A percentile compares a stretch with the other conserved stretches of the same genome.
Evolutionary conservation across 2,797 vertebrate genomes (phyloP).

Genomic region (Tenualosa thibaudeaui): DNA sequence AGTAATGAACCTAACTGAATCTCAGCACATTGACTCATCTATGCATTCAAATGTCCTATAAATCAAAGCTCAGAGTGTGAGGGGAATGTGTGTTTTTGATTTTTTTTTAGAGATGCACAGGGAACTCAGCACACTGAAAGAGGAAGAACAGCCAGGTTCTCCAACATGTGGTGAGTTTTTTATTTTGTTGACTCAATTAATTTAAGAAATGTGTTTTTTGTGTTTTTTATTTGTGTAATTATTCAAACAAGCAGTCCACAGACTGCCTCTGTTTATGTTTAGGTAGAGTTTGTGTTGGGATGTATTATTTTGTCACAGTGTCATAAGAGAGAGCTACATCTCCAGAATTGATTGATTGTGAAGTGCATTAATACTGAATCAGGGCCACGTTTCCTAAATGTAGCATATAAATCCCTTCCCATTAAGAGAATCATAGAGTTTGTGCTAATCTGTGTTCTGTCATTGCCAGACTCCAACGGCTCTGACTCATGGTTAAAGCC

Average conservation of each 20-base stretch:
- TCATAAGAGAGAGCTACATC: not conserved
- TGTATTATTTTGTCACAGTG: not conserved
- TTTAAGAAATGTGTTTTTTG: not conserved
- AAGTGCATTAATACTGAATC: not conserved
- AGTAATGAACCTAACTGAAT: not conserved
- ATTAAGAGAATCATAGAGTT: not conserved
- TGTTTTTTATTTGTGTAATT: not conserved
- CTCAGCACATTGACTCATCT: too few species aligned
- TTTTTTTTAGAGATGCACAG: slow-evolving; percentile 49
- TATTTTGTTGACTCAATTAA: not conserved
- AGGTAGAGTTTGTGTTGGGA: not conserved
- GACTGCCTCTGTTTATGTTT: not conserved
- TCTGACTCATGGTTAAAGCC: not conserved
- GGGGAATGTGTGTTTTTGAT: slow-evolving; percentile 6
- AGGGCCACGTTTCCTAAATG: not conserved
- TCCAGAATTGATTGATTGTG: not conserved
- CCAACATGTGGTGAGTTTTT: slow-evolving; percentile 37
- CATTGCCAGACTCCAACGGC: not conserved
- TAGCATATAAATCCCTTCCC: not conserved
- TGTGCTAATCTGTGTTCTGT: not conserved
- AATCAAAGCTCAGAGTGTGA: not conserved
- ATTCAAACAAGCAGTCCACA: not conserved
- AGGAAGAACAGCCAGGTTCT: slow-evolving; percentile 44
- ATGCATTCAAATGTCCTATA: not conserved
- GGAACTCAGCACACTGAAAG: slow-evolving; percentile 45